These are phyloP conservation scores for Mus pahari DNA, from an alignment of 2,113 vertebrate species.

Conservation along the genomic window DNA sequence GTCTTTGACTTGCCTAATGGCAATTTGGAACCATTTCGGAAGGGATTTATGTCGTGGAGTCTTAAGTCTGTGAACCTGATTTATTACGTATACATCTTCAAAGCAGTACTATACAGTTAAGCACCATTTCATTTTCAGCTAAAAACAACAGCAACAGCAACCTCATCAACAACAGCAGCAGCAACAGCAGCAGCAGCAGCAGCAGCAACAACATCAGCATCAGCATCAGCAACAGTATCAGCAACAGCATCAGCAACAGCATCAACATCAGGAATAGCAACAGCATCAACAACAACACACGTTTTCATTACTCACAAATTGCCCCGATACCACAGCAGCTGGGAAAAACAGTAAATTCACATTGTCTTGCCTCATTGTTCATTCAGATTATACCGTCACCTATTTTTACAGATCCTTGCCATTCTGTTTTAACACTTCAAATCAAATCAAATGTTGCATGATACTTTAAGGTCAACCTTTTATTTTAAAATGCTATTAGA, in stretches of 20 bases:
- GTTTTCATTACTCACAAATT: not conserved
- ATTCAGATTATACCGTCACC: not conserved
- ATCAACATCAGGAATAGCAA: too few relatives aligned
- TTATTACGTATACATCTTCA: slow-evolving; percentile 50
- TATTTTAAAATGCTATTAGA: not conserved
- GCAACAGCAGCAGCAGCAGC: too few relatives aligned
- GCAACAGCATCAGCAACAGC: too few relatives aligned
- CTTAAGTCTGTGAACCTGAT: slow-evolving; percentile 48
- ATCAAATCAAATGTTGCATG: not conserved
- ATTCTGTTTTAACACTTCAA: slow-evolving; percentile 10
- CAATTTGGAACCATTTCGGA: slow-evolving; percentile 45
- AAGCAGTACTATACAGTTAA: not conserved
- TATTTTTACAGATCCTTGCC: slow-evolving; percentile 33
- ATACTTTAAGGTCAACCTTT: not conserved
- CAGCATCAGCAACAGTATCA: too few relatives aligned
- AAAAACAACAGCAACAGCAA: not conserved
- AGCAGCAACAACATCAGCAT: too few relatives aligned
- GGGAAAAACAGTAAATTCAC: not conserved
- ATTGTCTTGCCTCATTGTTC: not conserved
- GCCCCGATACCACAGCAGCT: not conserved
- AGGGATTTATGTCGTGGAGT: not conserved
- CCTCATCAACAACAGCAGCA: too few relatives aligned
- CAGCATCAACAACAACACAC: too few relatives aligned
- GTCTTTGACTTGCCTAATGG: slow-evolving; percentile 42
- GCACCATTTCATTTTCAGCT: slow-evolving; percentile 28